Evolutionary conservation across 2,888 invertebrate genomes (phyloP), one percentile per base, ranked within the genome.

Genomic region (Meteorus cinctellus): DNA sequence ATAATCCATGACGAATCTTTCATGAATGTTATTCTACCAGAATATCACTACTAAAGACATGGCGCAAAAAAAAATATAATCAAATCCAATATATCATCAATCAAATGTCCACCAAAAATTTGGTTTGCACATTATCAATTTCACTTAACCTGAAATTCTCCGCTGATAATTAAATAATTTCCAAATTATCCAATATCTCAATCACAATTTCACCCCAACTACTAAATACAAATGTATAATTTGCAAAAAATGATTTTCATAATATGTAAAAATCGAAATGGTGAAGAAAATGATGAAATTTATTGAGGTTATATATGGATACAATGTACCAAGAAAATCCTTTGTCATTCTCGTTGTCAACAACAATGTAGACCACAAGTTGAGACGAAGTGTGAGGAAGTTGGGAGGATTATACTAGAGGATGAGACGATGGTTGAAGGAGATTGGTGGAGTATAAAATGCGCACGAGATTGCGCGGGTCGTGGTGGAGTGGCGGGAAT

Each of bases 391-490:
- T 48, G 16, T n/a, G 1, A n/a, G 16, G n/a, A 48, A 19, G 24
- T 24, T 10, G 3, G 19, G n/a, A 19, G 19, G 55, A n/a, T 8
- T 19, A 63, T 31, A 34, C 12, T 12, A 8, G 34, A 14, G 27
- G 19, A 14, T 63, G 36, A 36, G 65, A 41, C 12, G 41, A 1
- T 41, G 65, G 41, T 3, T 34, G n/a, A 75, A 77, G 74, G 29
- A 71, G 63, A 77, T 74, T 72, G 71, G 79, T 75, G 55, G n/a
- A 55, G 19, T 8, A 6, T 55, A 76, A 71, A 77, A 73, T 63
- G 76, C 76, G 76, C 75, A 77, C 41, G 76, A 81, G 81, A 81
- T 81, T 81, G 80, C 79, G 80, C 80, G 81, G 79, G 73, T 82
- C 79, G 81, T 74, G 78, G 80, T 31, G 29, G 31, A 63, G 48